Evolutionary conservation across 2,888 invertebrate genomes (phyloP).

Genomic region (Chaitophorus viminalis): DNA sequence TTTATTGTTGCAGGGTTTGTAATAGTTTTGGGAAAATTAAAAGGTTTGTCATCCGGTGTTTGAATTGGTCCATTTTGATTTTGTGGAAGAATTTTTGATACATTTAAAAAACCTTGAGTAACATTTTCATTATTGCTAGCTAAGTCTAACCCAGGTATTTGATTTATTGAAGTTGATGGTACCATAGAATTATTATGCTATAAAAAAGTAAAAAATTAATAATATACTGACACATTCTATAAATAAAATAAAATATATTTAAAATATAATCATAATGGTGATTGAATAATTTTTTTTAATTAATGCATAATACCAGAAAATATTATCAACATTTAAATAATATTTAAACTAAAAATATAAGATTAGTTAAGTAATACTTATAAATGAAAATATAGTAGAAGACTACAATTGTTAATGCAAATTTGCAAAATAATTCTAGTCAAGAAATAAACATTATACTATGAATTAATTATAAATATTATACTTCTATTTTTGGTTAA

Average conservation of each 20-base stretch:
- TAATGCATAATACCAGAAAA: not conserved
- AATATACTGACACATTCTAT: not conserved
- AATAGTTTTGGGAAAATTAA: slow-evolving; percentile 62
- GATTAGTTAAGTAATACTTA: no score
- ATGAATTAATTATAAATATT: no score
- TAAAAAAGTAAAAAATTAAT: slow-evolving; percentile 8
- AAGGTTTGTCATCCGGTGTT: slow-evolving; percentile 64
- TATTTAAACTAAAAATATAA: no score
- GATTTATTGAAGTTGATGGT: slow-evolving; percentile 67
- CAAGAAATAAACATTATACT: no score
- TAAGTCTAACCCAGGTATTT: slow-evolving; percentile 80
- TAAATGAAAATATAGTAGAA: no score
- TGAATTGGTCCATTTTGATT: slow-evolving; percentile 63
- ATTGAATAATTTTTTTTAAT: not conserved
- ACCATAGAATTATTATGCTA: slow-evolving; percentile 29
- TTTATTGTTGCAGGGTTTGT: not conserved
- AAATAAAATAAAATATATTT: no score
- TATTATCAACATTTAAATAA: no score
- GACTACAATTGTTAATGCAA: no score
- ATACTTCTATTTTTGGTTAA: no score
- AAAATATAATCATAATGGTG: not conserved
- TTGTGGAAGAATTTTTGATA: slow-evolving; percentile 60
- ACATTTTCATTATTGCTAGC: slow-evolving; percentile 67
- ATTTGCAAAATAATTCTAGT: no score
- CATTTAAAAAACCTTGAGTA: slow-evolving; percentile 8